Percentiles rank a stretch among this genome's conserved stretches.
Conservation (phyloP, 2,113 vertebrate genomes). For the Galeopterus variegatus region DNA sequence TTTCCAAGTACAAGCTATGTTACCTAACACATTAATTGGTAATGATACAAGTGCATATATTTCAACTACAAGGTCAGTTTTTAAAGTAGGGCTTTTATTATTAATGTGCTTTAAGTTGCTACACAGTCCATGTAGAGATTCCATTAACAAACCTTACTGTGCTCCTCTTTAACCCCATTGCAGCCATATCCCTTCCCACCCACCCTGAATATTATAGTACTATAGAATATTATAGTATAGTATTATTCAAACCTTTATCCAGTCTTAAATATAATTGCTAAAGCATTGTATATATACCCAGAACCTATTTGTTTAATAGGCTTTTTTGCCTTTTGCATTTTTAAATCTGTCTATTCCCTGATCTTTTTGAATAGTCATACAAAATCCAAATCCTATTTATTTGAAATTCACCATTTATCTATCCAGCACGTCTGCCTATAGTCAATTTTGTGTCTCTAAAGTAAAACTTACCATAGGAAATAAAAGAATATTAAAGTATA, state of each 20-base stretch:
- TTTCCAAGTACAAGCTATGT: constrained; percentile 79
- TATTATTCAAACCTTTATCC: constrained; percentile 4
- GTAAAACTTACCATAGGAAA: background rate
- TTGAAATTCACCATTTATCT: background rate
- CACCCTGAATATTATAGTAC: background rate
- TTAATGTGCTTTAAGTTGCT: constrained; percentile 73
- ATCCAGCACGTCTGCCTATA: background rate
- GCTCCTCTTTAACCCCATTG: constrained; percentile 43
- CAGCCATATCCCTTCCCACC: background rate
- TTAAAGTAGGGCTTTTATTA: constrained; percentile 80
- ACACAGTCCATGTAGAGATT: constrained; percentile 20
- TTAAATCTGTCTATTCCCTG: background rate
- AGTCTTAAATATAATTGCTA: background rate
- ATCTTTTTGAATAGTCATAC: background rate
- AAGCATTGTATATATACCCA: background rate
- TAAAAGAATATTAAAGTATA: background rate
- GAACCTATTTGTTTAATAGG: background rate
- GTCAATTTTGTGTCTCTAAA: background rate
- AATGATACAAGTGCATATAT: constrained; percentile 81
- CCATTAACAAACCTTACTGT: constrained; percentile 70
- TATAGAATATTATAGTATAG: background rate
- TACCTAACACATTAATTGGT: constrained; percentile 84
- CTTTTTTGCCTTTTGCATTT: background rate
- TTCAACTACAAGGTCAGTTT: constrained; percentile 83
- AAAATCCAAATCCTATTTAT: background rate